phyloP scores from a whole-genome alignment of 2,797 vertebrate species.

The Paedocypris micromegethes region DNA sequence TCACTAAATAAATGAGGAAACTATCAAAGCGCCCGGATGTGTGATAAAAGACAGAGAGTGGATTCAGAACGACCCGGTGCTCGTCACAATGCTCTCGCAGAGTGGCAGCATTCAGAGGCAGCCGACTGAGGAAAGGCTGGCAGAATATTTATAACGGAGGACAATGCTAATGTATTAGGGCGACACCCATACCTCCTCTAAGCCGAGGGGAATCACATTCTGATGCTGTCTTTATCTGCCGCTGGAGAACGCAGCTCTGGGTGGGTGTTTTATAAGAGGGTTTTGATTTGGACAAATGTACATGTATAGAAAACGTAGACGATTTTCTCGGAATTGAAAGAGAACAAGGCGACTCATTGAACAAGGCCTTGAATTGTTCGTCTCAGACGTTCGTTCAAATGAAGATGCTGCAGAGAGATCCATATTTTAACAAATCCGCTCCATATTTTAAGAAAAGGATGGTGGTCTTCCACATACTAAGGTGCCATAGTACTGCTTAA shows the following conservation, averaged over 20 bases:
- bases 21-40: conserved; percentile 70
- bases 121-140: conserved; percentile 70
- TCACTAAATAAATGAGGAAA: conserved; percentile 82
- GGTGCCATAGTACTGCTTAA: no score
- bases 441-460: background rate
- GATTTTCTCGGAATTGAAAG: conserved; percentile 40
- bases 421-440: conserved; percentile 3
- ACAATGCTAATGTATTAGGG: conserved; percentile 77
- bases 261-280: conserved; percentile 32
- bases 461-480: background rate
- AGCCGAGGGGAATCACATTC: conserved; percentile 60
- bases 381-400: conserved; percentile 21
- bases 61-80: conserved; percentile 70
- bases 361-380: conserved; percentile 36
- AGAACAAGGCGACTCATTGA: conserved; percentile 56
- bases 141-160: conserved; percentile 74
- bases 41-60: conserved; percentile 68
- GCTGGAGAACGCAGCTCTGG: conserved; percentile 19
- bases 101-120: conserved; percentile 68
- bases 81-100: conserved; percentile 64
- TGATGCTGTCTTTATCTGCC: conserved; percentile 44
- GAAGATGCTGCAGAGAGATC: conserved; percentile 5
- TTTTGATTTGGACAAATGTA: conserved; percentile 42
- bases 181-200: conserved; percentile 74
- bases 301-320: conserved; percentile 43